Evolutionary conservation across 2,888 invertebrate genomes (phyloP).

Genomic region (Gari tellinella): DNA sequence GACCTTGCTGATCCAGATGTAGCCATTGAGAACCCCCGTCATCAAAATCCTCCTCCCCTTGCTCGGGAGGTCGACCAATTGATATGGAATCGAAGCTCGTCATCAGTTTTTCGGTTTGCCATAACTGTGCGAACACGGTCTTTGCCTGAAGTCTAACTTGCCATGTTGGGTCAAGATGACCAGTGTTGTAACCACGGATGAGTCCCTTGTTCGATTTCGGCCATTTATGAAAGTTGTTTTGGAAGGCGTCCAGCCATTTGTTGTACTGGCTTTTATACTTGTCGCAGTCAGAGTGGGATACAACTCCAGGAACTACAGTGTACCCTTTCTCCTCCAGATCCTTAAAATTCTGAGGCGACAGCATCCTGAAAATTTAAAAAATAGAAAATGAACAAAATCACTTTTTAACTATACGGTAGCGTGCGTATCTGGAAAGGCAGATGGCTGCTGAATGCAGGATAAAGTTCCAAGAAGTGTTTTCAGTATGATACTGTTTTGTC

Average conservation of each 20-base stretch:
- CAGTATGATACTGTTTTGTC: no score
- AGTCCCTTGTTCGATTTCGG: conserved; percentile 66
- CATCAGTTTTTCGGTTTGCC: conserved; percentile 77
- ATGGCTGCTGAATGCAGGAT: no score
- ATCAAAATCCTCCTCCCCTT: conserved; percentile 64
- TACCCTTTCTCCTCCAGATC: conserved; percentile 71
- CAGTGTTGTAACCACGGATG: conserved; percentile 73
- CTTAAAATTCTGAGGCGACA: conserved; percentile 38
- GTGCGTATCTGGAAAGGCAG: no score
- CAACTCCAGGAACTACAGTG: conserved; percentile 67
- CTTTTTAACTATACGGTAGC: no score
- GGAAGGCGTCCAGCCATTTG: conserved; percentile 69
- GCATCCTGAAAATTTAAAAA: conserved; percentile 32
- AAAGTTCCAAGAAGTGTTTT: no score
- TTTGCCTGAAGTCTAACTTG: conserved; percentile 68
- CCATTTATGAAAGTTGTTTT: conserved; percentile 50
- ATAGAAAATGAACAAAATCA: no score
- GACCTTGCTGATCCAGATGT: conserved; percentile 70
- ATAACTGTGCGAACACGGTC: conserved; percentile 73
- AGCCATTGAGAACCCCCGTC: conserved; percentile 45
- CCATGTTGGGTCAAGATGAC: conserved; percentile 75
- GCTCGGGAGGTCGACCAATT: conserved; percentile 78
- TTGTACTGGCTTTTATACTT: conserved; percentile 58
- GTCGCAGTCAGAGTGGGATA: conserved; percentile 66
- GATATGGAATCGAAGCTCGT: conserved; percentile 77